Conservation (phyloP, 2,113 vertebrate genomes). For the Callipepla squamata region DNA sequence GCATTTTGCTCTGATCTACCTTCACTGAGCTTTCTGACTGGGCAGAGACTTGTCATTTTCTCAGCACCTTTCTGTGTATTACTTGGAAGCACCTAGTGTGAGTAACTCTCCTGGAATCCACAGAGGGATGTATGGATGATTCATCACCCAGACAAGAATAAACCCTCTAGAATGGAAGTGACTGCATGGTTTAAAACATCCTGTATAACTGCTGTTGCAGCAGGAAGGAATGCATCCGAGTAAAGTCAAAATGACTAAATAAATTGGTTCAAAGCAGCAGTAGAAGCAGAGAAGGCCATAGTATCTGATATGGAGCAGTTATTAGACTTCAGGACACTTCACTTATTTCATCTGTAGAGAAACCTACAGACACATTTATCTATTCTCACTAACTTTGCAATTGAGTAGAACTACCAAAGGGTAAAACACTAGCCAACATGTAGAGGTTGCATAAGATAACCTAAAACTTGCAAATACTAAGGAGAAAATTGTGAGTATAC, state of each 20-base stretch:
- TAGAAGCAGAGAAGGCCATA: not conserved
- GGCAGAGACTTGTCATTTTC: not conserved
- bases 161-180: not conserved
- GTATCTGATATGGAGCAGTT: not conserved
- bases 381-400: not conserved
- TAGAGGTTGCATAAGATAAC: not conserved
- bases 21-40: not conserved
- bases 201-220: not conserved
- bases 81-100: constrained; percentile 44
- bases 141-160: constrained; percentile 43
- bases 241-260: not conserved
- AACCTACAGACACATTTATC: not conserved
- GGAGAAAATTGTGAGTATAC: not conserved
- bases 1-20: not conserved
- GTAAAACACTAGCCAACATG: not conserved
- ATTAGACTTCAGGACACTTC: not conserved
- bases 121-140: constrained; percentile 22
- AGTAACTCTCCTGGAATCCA: constrained; percentile 62
- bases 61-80: constrained; percentile 29
- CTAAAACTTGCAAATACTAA: not conserved
- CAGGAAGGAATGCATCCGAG: not conserved
- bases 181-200: not conserved
- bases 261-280: not conserved
- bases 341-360: not conserved
- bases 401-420: not conserved